phyloP scores from a whole-genome alignment of 2,797 vertebrate species.

The Coregonus sp. region DNA sequence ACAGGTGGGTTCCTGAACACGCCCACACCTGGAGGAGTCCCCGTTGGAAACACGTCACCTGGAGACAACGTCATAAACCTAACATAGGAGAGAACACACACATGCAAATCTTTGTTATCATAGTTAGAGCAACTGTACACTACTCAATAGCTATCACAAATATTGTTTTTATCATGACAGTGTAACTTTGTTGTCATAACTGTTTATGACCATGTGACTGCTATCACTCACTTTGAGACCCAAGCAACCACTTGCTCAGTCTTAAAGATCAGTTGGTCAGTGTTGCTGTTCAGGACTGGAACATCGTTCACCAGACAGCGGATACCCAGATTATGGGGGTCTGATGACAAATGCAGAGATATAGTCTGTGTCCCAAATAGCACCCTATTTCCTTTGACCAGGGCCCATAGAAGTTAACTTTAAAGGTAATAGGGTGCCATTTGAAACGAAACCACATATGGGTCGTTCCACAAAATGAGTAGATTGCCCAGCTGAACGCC shows the following conservation, averaged over 20 bases:
- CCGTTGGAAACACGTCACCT: slow-evolving; percentile 90
- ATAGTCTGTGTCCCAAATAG: too few species aligned
- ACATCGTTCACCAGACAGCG: slow-evolving; percentile 86
- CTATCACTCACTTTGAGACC: slow-evolving; percentile 82
- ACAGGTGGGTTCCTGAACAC: slow-evolving; percentile 86
- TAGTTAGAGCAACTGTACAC: neutral
- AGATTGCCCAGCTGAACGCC: too few species aligned
- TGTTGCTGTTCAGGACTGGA: slow-evolving; percentile 87
- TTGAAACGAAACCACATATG: too few species aligned
- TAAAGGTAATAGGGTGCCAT: too few species aligned
- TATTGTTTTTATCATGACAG: neutral
- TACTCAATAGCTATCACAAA: too few species aligned
- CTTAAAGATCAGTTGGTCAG: slow-evolving; percentile 87
- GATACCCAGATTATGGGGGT: slow-evolving; percentile 85
- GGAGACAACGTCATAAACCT: slow-evolving; percentile 90
- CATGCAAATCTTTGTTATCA: neutral
- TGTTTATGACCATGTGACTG: slow-evolving; percentile 31
- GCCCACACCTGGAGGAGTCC: slow-evolving; percentile 91
- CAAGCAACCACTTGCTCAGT: slow-evolving; percentile 83
- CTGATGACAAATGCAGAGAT: slow-evolving; percentile 60
- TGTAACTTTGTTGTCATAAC: neutral
- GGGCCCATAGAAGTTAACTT: too few species aligned
- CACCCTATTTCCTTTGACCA: too few species aligned
- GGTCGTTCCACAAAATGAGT: too few species aligned
- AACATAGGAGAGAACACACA: slow-evolving; percentile 3